Percentiles rank a stretch among this genome's conserved stretches.
These are phyloP conservation scores for Pecten maximus DNA, from an alignment of 2,888 invertebrate genomes.

Conservation along the genomic window DNA sequence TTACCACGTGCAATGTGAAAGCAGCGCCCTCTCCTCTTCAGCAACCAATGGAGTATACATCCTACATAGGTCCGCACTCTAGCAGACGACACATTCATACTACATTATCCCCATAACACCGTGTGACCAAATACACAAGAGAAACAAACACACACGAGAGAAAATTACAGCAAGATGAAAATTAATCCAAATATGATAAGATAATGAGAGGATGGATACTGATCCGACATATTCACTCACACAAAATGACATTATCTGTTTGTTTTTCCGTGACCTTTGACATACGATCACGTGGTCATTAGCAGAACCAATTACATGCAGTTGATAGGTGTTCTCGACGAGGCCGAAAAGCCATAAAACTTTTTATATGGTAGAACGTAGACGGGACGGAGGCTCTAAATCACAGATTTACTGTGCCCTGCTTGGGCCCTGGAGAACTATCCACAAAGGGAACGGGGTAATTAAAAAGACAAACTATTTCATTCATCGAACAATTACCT, in stretches of 20 bases:
- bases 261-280: conserved; percentile 43
- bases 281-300: conserved; percentile 47
- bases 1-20: conserved; percentile 10
- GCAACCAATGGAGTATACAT: neutral
- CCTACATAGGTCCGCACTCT: neutral
- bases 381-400: conserved; percentile 20
- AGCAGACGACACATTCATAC: conserved; percentile 14
- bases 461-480: conserved; percentile 31
- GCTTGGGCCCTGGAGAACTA: conserved; percentile 20
- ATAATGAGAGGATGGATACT: neutral
- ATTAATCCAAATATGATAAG: conserved; percentile 23
- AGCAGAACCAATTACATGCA: conserved; percentile 52
- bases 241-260: conserved; percentile 38
- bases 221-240: conserved; percentile 20
- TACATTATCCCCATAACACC: neutral
- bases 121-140: neutral
- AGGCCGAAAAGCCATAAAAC: conserved; percentile 48
- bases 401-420: conserved; percentile 26
- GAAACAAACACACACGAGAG: neutral
- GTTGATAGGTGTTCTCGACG: conserved; percentile 45
- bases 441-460: neutral
- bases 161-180: neutral
- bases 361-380: conserved; percentile 36
- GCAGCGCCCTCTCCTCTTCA: neutral
- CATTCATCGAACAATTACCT: conserved; percentile 35